Conservation (phyloP, 2,797 vertebrate genomes). For the Psittacula derbiana region DNA sequence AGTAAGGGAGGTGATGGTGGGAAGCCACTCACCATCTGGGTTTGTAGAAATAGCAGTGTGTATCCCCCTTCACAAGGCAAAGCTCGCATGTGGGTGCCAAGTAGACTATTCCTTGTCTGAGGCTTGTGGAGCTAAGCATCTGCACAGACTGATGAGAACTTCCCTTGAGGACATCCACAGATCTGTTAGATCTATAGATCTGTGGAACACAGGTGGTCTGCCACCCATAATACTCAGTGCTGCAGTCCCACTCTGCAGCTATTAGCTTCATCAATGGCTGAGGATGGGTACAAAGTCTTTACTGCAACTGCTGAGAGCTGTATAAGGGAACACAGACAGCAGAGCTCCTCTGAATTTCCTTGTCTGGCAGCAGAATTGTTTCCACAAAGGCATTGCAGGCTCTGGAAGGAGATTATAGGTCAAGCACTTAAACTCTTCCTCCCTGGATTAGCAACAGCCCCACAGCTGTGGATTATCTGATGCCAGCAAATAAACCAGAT, state of each 20-base stretch:
- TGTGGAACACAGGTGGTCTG: background rate
- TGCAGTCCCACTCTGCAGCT: background rate
- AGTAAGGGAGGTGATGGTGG: background rate
- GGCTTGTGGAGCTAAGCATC: background rate
- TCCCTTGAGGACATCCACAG: background rate
- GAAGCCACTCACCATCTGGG: background rate
- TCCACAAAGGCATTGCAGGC: background rate
- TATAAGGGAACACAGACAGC: background rate
- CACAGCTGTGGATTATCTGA: slow-evolving; percentile 54
- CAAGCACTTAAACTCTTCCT: slow-evolving; percentile 27
- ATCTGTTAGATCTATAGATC: background rate
- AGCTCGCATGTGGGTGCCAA: background rate
- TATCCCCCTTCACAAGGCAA: background rate
- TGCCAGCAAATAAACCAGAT: slow-evolving; percentile 71
- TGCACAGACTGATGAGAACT: background rate
- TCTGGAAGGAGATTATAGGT: slow-evolving; percentile 2
- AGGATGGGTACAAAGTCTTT: background rate
- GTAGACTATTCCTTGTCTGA: background rate
- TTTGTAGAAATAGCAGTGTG: background rate
- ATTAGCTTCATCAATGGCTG: background rate
- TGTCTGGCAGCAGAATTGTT: slow-evolving; percentile 4
- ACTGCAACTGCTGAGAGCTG: background rate
- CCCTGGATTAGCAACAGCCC: slow-evolving; percentile 57
- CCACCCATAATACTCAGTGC: background rate
- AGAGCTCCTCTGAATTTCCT: background rate